Conservation (phyloP, 1,140 invertebrate species). For the Bombus superbus region DNA sequence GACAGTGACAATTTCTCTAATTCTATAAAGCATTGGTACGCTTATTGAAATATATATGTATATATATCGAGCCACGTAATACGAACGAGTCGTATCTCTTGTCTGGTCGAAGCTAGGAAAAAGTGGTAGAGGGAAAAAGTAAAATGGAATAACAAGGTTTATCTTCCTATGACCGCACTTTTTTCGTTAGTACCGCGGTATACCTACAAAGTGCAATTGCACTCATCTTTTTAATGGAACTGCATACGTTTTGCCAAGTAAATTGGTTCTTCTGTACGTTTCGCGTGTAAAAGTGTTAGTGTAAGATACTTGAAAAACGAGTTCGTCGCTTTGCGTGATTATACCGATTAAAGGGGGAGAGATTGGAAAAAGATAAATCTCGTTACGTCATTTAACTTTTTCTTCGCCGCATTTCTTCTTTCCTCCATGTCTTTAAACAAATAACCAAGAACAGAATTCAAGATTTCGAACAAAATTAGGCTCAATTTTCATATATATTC, state of each 20-base stretch:
- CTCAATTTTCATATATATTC: background rate
- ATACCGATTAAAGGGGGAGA: background rate
- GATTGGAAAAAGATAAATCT: constrained; percentile 14
- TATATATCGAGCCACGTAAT: background rate
- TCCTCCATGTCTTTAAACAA: background rate
- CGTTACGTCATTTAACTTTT: constrained; percentile 1
- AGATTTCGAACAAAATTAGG: background rate
- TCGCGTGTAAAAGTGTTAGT: background rate
- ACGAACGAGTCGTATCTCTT: background rate
- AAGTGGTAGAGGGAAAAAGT: background rate
- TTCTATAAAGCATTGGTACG: background rate
- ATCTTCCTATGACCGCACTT: constrained; percentile 11
- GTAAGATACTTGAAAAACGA: constrained; percentile 10
- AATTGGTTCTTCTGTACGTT: background rate
- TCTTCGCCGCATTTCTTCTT: background rate
- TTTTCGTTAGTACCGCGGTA: background rate
- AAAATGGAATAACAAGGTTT: constrained; percentile 33
- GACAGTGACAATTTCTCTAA: background rate
- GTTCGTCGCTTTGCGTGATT: background rate
- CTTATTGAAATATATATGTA: constrained; percentile 9
- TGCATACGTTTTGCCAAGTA: background rate
- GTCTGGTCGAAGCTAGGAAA: background rate
- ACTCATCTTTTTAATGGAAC: constrained; percentile 34
- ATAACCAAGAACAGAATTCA: background rate
- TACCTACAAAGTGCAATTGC: constrained; percentile 23